Base-by-base conservation (phyloP, 2,113 vertebrate species). In the Phyllostomus discolor region DNA sequence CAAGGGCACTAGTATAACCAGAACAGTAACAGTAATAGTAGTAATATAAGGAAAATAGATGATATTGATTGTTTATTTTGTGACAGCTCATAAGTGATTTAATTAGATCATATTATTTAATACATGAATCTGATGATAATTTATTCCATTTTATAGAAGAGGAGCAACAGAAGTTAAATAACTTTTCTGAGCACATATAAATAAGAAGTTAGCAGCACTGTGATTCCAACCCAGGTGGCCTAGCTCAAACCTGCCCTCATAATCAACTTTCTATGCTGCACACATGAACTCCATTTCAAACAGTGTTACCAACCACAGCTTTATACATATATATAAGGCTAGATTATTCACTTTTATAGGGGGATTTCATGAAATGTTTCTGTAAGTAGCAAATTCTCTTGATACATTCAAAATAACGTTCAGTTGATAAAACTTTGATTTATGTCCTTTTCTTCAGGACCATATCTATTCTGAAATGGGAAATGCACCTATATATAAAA, bases 281-380 rank as follows among this genome's bases (percentile, higher is more conserved):
- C 43, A 16, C 22, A 26, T 2, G 24, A 81, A n/a, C 35, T 94
- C 41, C 24, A 52, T 73, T 86, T 52, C 85, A 43, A 85, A 94
- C 4, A 75, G 72, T 46, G 6, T 66, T 17, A 62, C 48, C 38
- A 70, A 80, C 20, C 22, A 11, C 7, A 95, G 57, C 73, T 79
- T 86, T 94, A 19, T 28, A 48, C 80, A 82, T 31, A 48, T 83
- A 82, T 31, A 9, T 79, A 73, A 91, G 85, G 31, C 9, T 24
- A 79, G 19, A 82, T 91, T 90, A 82, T 73, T 94, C 69, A 69
- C 28, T 89, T 93, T 95, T 76, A 91, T 28, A 73, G 76, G 82
- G 80, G 14, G 80, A 79, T 91, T 95, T 95, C 46, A 31, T 69
- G 50, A 93, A 90, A 62, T 93, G 48, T 54, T 98, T 95, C 82